Conservation (phyloP, 2,888 invertebrate species). For the Brenthis ino region DNA sequence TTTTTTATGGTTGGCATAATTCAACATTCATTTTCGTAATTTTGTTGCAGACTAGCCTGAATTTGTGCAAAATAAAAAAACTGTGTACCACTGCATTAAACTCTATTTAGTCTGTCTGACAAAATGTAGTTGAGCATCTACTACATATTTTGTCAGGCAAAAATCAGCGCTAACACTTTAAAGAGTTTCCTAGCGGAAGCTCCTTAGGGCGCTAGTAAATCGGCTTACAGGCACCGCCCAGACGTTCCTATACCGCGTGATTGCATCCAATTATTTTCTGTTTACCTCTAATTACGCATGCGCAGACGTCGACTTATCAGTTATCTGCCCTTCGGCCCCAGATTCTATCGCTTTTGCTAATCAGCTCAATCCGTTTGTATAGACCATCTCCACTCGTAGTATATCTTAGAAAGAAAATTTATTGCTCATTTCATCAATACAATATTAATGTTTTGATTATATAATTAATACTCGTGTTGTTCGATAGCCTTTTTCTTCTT, state of each 20-base stretch:
- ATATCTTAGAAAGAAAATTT: constrained; percentile 34
- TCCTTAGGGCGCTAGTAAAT: constrained; percentile 42
- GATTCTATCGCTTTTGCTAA: constrained; percentile 75
- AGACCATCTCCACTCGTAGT: constrained; percentile 63
- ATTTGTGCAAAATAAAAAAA: too few species aligned
- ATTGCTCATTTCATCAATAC: constrained; percentile 30
- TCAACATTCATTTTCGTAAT: too few species aligned
- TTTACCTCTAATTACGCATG: constrained; percentile 82
- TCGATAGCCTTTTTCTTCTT: too few species aligned
- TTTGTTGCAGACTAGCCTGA: too few species aligned
- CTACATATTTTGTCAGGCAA: constrained; percentile 23
- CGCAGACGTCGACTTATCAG: constrained; percentile 77
- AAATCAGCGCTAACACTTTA: constrained; percentile 36
- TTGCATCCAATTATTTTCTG: constrained; percentile 82
- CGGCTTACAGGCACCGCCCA: constrained; percentile 51
- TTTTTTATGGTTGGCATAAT: too few species aligned
- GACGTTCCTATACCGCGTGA: constrained; percentile 74
- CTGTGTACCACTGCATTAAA: too few species aligned
- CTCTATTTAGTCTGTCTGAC: too few species aligned
- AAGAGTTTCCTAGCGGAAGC: constrained; percentile 47
- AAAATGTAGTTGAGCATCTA: too few species aligned
- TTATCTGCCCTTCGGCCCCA: constrained; percentile 79
- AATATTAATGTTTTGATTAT: neutral
- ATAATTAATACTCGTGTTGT: too few species aligned
- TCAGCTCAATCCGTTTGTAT: constrained; percentile 72